Evolutionary conservation across 92 coral and sea anemone genomes (phyloP).

Genomic region (Palythoa grandiflora): DNA sequence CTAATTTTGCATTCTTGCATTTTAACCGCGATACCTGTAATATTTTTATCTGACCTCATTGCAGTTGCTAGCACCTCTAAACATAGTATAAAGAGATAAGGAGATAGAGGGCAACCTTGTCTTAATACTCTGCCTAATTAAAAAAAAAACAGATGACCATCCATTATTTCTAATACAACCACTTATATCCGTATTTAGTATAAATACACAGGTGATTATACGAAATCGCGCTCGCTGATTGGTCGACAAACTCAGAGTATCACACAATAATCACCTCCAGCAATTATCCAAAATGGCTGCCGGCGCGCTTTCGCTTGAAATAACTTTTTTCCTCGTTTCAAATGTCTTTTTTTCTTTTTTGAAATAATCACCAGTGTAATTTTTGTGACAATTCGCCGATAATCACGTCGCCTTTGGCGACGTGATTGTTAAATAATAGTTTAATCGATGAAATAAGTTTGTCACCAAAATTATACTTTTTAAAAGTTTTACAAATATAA

Average conservation of each 20-base stretch:
- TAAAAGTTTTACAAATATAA: not conserved
- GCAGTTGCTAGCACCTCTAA: conserved; percentile 43
- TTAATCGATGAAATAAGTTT: not conserved
- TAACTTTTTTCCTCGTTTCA: too few relatives aligned
- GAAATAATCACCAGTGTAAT: too few relatives aligned
- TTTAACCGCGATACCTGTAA: conserved; percentile 5
- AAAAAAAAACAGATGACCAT: conserved; percentile 38
- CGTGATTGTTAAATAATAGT: too few relatives aligned
- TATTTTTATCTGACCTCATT: conserved; percentile 13
- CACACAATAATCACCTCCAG: too few relatives aligned
- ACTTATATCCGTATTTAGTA: not conserved
- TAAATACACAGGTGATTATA: too few relatives aligned
- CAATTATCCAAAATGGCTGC: too few relatives aligned
- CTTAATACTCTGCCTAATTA: conserved; percentile 36
- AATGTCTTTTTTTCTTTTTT: too few relatives aligned
- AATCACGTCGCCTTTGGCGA: too few relatives aligned
- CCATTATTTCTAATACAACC: not conserved
- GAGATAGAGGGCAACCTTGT: conserved; percentile 50
- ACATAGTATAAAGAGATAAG: conserved; percentile 39
- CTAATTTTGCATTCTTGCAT: conserved; percentile 45
- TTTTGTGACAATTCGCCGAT: too few relatives aligned
- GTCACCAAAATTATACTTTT: not conserved
- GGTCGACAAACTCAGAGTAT: too few relatives aligned
- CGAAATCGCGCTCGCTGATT: too few relatives aligned
- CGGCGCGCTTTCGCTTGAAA: too few relatives aligned